Conservation (phyloP, 2,888 invertebrate species). For the Parascotia fuliginaria region DNA sequence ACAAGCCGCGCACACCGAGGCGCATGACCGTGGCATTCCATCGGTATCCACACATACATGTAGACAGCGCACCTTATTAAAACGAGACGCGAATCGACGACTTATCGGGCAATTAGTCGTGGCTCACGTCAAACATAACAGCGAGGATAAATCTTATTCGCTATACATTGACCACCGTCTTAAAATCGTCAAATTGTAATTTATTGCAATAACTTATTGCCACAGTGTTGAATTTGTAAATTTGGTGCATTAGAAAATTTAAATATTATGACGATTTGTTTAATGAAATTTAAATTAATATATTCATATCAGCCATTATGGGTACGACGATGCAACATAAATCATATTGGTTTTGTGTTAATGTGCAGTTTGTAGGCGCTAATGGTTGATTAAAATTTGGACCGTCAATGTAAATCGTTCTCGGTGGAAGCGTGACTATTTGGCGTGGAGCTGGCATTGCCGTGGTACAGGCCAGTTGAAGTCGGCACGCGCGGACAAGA, state of each 20-base stretch:
- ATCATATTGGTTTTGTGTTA: constrained; percentile 17
- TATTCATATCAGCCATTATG: constrained; percentile 6
- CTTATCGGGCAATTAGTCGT: constrained; percentile 86
- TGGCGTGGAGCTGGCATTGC: constrained; percentile 30
- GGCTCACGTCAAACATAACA: constrained; percentile 74
- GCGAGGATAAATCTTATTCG: constrained; percentile 59
- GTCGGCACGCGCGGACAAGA: constrained; percentile 73
- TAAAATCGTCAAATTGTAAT: background rate
- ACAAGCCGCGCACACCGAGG: constrained; percentile 56
- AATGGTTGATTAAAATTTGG: constrained; percentile 37
- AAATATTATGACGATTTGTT: constrained; percentile 1
- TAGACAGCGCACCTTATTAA: constrained; percentile 83
- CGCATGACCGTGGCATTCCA: constrained; percentile 83
- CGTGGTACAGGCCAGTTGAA: constrained; percentile 52
- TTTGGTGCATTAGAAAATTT: background rate
- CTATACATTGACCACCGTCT: constrained; percentile 66
- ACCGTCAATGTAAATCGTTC: constrained; percentile 61
- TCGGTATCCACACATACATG: constrained; percentile 78
- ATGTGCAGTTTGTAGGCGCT: constrained; percentile 19
- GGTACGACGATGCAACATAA: constrained; percentile 23
- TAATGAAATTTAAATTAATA: constrained; percentile 8
- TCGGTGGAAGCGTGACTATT: constrained; percentile 31
- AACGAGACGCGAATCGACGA: constrained; percentile 86
- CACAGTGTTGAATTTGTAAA: background rate
- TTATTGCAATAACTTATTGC: background rate